Base-by-base conservation (phyloP, 1,140 invertebrate genomes). In the Diplogasteroides magnus region DNA sequence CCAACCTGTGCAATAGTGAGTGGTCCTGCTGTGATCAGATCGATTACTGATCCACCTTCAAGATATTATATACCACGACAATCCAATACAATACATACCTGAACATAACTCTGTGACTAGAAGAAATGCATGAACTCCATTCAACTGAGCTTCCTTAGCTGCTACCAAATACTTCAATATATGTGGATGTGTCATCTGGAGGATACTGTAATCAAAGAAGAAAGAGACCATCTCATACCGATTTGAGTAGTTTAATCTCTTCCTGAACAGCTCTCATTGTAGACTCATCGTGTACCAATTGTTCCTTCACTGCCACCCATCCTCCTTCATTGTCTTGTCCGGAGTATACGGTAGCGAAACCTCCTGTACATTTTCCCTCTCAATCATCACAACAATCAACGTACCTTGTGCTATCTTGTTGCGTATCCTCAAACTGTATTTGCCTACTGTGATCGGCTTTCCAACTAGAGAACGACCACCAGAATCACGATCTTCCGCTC, bases 1-100 rank as follows among this genome's bases (percentile, higher is more conserved):
- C 91, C 86, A n/a, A 97, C 89, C 61, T 81, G 79, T 55, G 81
- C 75, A 11, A 74, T 19, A 2, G 27, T 67, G 1, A 81, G 61
- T 23, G 64, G 59, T 1, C 61, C 63, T 31, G 69, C 68, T 60
- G 75, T 70, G 37, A 81, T 19, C 14, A 74, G 29, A 31, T 82
- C 77, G 14, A 81, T 70, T 0, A 81, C 76, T 11, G 81, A 65
- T 1, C 79, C 79, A 31, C 79, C 62, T 67, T 27, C 28, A 29
- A 62, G 26, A 69, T n/a, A 63, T 25, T 31, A n/a, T n/a, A 74
- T 19, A n/a, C 29, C 23, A 73, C n/a, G 64, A 62, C 23, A 73
- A 13, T 13, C 15, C 25, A 28, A 72, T 68, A 73, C 27, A 23
- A 27, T 69, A n/a, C 66, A 26, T 37, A 61, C 59, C 78, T 14